Evolutionary conservation across 2,797 vertebrate genomes (phyloP).

Genomic region (Phoeniculus purpureus): DNA sequence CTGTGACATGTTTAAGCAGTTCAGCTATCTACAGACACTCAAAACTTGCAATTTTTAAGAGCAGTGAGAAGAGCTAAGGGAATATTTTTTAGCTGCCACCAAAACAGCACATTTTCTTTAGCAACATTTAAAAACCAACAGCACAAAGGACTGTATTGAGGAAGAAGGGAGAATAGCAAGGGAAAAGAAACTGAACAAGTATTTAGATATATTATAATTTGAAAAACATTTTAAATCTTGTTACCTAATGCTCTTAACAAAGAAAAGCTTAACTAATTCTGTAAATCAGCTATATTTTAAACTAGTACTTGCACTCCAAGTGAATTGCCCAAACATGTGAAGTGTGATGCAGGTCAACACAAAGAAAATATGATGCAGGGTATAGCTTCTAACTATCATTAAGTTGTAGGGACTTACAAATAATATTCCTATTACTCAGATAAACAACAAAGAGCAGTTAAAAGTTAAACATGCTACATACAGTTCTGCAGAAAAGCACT

Average conservation of each 20-base stretch:
- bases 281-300: neutral
- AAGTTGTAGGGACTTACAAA: neutral
- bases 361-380: neutral
- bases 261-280: neutral
- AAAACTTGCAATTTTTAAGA: neutral
- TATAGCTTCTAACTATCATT: neutral
- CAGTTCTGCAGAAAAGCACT: neutral
- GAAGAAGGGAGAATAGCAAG: neutral
- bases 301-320: neutral
- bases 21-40: neutral
- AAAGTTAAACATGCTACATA: neutral
- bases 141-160: neutral
- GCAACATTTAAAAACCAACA: neutral
- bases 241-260: neutral
- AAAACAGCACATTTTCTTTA: neutral
- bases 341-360: neutral
- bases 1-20: conserved; percentile 15
- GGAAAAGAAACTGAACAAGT: fast-evolving
- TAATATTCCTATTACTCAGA: neutral
- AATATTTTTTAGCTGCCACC: neutral
- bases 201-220: neutral
- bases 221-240: neutral
- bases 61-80: neutral
- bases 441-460: neutral
- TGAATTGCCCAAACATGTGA: neutral